Evolutionary conservation across 35 echinoderm and acorn worm genomes (phyloP).

Genomic region (Anneissia japonica): DNA sequence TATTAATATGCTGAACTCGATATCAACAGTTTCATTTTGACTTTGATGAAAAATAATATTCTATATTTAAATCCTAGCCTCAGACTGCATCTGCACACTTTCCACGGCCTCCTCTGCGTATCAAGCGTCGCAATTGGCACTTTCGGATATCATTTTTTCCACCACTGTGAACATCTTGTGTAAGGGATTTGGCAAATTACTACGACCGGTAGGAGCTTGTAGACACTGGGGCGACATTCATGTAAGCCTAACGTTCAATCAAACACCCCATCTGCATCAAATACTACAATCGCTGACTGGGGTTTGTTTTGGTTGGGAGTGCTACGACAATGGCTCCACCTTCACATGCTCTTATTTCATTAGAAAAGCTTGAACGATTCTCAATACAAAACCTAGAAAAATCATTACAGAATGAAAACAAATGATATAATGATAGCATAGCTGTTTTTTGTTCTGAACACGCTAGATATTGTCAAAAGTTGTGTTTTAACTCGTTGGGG

Average conservation of each 20-base stretch:
- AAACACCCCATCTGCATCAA: background rate
- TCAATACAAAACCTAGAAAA: background rate
- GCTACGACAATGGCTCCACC: background rate
- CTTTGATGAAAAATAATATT: no score
- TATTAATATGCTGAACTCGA: no score
- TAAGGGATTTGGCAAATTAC: background rate
- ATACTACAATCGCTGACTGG: background rate
- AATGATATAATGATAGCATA: background rate
- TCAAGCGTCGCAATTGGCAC: background rate
- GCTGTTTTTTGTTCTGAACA: background rate
- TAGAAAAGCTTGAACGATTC: background rate
- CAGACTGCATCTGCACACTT: no score
- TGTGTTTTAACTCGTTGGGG: background rate
- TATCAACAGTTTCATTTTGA: no score
- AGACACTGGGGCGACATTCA: background rate
- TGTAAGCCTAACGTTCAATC: background rate
- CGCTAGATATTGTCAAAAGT: background rate
- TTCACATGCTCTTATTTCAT: background rate
- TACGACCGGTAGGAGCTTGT: background rate
- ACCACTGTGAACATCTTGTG: background rate
- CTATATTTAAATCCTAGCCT: no score
- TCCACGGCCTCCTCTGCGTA: background rate
- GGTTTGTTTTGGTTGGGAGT: background rate
- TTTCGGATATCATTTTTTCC: background rate
- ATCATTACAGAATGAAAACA: background rate